Conservation (phyloP, 2,113 vertebrate genomes). For the Sisor rabdophorus region DNA sequence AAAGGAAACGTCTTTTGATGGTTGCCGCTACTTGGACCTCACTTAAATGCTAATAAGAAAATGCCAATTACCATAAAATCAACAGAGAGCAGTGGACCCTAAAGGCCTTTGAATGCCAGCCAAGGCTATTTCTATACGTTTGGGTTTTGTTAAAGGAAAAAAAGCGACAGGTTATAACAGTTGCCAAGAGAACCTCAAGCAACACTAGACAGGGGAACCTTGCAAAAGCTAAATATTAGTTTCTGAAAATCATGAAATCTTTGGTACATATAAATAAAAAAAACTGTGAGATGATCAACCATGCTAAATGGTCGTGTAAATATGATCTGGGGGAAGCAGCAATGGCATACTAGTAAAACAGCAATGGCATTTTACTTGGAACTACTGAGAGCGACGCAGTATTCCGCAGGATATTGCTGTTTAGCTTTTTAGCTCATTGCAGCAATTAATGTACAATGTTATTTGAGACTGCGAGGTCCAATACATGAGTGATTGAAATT, state of each 20-base stretch:
- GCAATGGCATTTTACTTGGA: not conserved
- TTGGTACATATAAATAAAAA: no score
- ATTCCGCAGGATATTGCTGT: not conserved
- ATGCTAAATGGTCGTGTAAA: not conserved
- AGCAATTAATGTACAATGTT: not conserved
- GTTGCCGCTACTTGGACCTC: constrained; percentile 17
- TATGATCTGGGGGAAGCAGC: not conserved
- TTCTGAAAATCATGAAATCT: not conserved
- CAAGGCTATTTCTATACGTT: constrained; percentile 1
- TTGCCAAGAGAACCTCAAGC: not conserved
- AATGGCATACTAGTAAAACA: not conserved
- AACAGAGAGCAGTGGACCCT: constrained; percentile 7
- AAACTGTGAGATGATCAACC: no score
- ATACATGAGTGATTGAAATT: not conserved
- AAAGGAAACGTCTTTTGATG: not conserved
- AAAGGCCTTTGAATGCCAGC: not conserved
- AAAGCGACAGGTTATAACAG: constrained; percentile 28
- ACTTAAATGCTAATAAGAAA: constrained; percentile 3
- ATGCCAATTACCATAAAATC: constrained; percentile 27
- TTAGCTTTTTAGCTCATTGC: not conserved
- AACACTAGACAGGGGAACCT: constrained; percentile 17
- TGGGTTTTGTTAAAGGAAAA: constrained; percentile 22
- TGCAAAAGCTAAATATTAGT: not conserved
- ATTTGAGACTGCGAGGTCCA: not conserved
- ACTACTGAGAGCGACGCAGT: not conserved